Conservation (phyloP, 2,888 invertebrate genomes). For the Brenthis daphne region DNA sequence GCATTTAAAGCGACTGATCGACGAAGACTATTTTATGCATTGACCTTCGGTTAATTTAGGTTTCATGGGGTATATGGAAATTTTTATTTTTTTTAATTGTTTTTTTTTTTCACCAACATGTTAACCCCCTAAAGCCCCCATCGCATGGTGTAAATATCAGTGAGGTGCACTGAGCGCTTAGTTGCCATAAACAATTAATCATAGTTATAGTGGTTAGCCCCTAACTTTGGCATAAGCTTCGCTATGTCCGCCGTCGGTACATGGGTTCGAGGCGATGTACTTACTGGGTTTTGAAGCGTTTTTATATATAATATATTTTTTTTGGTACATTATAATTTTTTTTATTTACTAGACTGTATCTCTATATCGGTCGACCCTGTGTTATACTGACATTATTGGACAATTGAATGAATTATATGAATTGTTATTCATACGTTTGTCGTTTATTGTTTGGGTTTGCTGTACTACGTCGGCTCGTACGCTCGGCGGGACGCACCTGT, state of each 20-base stretch:
- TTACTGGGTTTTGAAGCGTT: slow-evolving; percentile 30
- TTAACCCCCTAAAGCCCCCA: not conserved
- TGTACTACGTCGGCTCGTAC: too few relatives aligned
- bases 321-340: slow-evolving; percentile 1
- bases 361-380: not conserved
- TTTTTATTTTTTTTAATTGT: too few relatives aligned
- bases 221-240: slow-evolving; percentile 45
- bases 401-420: too few relatives aligned
- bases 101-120: not conserved
- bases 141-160: slow-evolving; percentile 69
- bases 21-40: too few relatives aligned
- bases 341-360: slow-evolving; percentile 11
- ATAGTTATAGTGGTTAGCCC: slow-evolving; percentile 62
- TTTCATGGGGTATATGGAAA: too few relatives aligned
- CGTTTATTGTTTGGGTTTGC: too few relatives aligned
- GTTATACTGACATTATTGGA: not conserved
- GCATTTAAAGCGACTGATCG: slow-evolving; percentile 66
- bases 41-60: too few relatives aligned
- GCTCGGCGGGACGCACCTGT: not conserved
- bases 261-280: slow-evolving; percentile 38
- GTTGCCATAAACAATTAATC: slow-evolving; percentile 79
- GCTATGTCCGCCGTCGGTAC: slow-evolving; percentile 35
- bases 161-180: slow-evolving; percentile 73
- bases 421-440: too few relatives aligned
- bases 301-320: slow-evolving; percentile 23